Percentiles rank a stretch among this genome's conserved stretches.
These are phyloP conservation scores for Colinus virginianus DNA, from an alignment of 2,113 vertebrate species.

Conservation along the genomic window DNA sequence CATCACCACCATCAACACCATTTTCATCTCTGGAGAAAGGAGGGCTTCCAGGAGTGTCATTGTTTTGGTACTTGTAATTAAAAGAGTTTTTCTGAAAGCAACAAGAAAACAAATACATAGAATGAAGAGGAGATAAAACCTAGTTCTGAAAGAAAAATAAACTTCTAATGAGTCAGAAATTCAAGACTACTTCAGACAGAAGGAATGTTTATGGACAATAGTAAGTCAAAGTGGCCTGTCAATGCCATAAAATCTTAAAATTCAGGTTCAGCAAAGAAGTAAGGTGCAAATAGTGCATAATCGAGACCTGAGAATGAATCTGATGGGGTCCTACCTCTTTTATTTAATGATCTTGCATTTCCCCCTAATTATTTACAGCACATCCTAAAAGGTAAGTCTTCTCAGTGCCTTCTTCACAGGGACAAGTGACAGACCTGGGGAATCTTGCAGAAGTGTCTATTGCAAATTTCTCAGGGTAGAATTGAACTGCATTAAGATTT, in stretches of 20 bases:
- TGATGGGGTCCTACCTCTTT: neutral
- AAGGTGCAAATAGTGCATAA: neutral
- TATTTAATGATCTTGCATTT: neutral
- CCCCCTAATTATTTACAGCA: neutral
- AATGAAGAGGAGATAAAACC: neutral
- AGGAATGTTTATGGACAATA: neutral
- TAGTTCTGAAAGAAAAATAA: neutral
- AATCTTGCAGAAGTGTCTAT: neutral
- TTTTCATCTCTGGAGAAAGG: neutral
- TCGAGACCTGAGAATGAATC: neutral
- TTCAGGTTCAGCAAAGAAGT: neutral
- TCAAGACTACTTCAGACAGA: neutral
- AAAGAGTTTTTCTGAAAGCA: neutral
- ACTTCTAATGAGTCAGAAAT: neutral
- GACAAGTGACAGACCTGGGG: neutral
- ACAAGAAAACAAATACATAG: neutral
- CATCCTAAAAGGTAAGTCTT: neutral
- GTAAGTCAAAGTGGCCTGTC: neutral
- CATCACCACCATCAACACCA: neutral
- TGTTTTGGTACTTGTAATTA: neutral
- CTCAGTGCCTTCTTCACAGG: rapidly evolving
- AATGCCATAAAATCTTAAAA: neutral
- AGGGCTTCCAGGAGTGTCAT: neutral
- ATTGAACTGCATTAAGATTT: neutral
- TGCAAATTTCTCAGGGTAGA: neutral